Percentiles rank a stretch among this genome's conserved stretches.
phyloP scores from a whole-genome alignment of 2,888 invertebrate genomes.

The Prosapia bicincta region DNA sequence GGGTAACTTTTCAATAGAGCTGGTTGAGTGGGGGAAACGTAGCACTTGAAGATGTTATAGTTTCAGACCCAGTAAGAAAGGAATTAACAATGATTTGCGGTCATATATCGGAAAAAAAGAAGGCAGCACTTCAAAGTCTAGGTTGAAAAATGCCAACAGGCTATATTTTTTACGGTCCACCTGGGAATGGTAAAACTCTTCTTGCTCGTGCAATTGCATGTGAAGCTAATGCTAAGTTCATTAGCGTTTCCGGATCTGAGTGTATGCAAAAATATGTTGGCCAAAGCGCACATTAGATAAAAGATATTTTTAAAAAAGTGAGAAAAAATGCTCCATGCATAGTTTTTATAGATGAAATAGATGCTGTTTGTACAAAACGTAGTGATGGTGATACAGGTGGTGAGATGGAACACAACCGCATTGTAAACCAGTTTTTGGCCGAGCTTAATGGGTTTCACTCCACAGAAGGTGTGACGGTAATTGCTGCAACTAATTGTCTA shows the following conservation, averaged over 20 bases:
- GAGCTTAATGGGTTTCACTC: no score
- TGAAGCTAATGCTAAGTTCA: constrained; percentile 98
- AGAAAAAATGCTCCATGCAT: constrained; percentile 99
- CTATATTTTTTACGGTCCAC: constrained; percentile 96
- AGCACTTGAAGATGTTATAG: no score
- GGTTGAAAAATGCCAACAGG: constrained; percentile 99
- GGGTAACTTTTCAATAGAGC: no score
- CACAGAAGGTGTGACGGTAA: no score
- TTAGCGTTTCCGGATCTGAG: constrained; percentile 98
- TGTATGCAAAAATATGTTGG: constrained; percentile 99
- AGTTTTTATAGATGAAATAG: constrained; percentile 99
- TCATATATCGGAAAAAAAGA: no score
- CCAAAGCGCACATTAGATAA: constrained; percentile 96
- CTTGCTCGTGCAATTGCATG: constrained; percentile 99
- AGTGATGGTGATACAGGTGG: constrained; percentile 99
- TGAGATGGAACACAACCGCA: constrained; percentile 96
- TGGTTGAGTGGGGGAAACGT: no score
- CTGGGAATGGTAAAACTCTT: constrained; percentile 97
- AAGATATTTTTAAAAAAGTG: constrained; percentile 97
- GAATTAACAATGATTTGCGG: no score
- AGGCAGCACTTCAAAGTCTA: no score
- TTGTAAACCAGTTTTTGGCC: no score
- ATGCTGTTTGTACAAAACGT: constrained; percentile 97
- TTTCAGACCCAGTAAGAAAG: no score
- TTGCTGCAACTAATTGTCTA: no score